Base-by-base conservation (phyloP, 2,888 invertebrate genomes). In the Scrobipalpa atriplicella region DNA sequence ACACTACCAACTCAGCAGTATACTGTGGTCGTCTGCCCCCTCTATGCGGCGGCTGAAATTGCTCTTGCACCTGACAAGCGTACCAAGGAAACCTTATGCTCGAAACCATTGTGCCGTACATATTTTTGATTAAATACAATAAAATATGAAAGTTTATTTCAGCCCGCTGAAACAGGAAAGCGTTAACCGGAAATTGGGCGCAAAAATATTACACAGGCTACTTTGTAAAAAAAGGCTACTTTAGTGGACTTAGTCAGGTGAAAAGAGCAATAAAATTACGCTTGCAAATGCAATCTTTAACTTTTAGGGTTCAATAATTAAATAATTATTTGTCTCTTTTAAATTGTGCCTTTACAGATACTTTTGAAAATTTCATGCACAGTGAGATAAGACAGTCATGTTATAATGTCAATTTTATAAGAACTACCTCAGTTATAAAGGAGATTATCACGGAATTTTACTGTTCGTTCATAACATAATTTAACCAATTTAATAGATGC, bases 11-110 rank as follows among this genome's bases (percentile, higher is more conserved):
- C 58, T 10, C 38, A 38, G 58, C 58, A 16, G 16, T 36, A 38
- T 38, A 73, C 73, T 72, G 56, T 58, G 58, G n/a, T 29, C 36
- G 58, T 38, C 58, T 58, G 29, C 56, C 36, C n/a, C 69, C 73
- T 75, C 76, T 66, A 68, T 62, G 73, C 75, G 76, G 75, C 70
- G n/a, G 51, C 47, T 75, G 73, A 79, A 85, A 88, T 87, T 82
- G 83, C 80, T 75, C 77, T 79, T 83, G 83, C 86, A 88, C 87
- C 88, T 88, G 89, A 85, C 85, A 72, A 77, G 85, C 79, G 78
- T 83, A 80, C 80, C 72, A 72, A 75, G 38, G 63, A 60, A 51
- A 62, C 51, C 62, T 65, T 67, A 54, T 65, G 62, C 61, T 61
- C 58, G 38, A 36, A 58, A 58, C 58, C 54, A 54, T 54, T 54